Base-by-base conservation (phyloP, 2,888 invertebrate genomes). In the Agriotes lineatus region DNA sequence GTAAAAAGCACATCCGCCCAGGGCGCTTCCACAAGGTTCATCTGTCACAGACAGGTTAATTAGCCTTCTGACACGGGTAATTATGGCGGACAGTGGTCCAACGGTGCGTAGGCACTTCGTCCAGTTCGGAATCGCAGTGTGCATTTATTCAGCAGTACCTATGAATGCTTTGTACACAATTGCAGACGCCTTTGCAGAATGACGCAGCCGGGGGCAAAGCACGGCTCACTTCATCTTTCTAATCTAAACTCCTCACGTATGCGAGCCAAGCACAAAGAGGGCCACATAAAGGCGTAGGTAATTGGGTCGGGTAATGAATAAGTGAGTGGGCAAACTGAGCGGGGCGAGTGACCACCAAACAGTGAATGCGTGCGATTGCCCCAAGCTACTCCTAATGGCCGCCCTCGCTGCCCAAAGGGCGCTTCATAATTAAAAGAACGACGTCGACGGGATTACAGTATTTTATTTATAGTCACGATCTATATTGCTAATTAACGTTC, bases 391-490 rank as follows among this genome's bases (percentile, higher is more conserved):
- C 70, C 78, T 79, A 78, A 78, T 79, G 77, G 78, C 76, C 78
- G 78, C 78, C 78, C 79, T 76, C 77, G 71, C 75, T 75, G 75
- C 76, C 79, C 77, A 74, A 75, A 76, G 79, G 79, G 80, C 76
- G 77, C 77, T 81, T 77, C 80, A 82, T 83, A 82, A 83, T 82
- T 82, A 83, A 83, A 83, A 82, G 80, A 80, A 80, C 80, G 79
- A 77, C 80, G 79, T 80, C 79, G 80, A 79, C 79, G 78, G 80
- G 81, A 81, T 82, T 82, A 81, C 81, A 81, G 80, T 80, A 81
- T 80, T 83, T 83, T 83, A 83, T 83, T 83, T 83, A 83, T 83
- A 82, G 83, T 83, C 83, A 83, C 83, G 83, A 83, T 83, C 83
- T 83, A 82, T 83, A 83, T 83, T 82, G 82, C 82, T 83, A 83